Percentiles rank a stretch among this genome's conserved stretches.
These are phyloP conservation scores for Silurus meridionalis DNA, from an alignment of 2,113 vertebrate species.

Conservation along the genomic window DNA sequence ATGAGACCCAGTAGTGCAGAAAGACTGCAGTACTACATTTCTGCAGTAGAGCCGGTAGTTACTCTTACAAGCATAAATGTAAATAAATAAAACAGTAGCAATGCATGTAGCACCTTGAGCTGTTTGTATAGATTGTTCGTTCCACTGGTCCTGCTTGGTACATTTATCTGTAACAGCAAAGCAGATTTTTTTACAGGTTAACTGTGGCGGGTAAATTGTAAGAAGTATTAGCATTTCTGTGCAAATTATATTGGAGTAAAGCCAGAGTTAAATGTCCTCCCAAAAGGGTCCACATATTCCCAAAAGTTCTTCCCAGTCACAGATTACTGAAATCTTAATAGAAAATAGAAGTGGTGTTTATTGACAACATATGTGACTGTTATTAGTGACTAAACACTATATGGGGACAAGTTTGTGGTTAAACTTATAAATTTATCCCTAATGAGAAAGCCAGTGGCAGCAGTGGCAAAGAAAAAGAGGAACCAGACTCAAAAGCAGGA, in stretches of 20 bases:
- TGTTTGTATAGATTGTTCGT: not conserved
- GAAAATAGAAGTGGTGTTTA: not conserved
- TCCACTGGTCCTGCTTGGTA: not conserved
- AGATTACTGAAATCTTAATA: not conserved
- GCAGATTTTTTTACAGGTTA: not conserved
- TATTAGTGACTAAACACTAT: not conserved
- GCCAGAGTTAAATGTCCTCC: not conserved
- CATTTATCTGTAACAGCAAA: not conserved
- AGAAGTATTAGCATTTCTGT: not conserved
- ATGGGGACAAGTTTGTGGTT: too few species aligned
- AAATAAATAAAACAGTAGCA: not conserved
- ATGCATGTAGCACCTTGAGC: not conserved
- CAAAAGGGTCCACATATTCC: too few species aligned
- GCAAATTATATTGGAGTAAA: not conserved
- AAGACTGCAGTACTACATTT: not conserved
- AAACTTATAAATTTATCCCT: too few species aligned
- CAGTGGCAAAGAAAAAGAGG: too few species aligned
- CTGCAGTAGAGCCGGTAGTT: not conserved
- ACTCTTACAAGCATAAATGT: not conserved
- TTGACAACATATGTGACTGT: not conserved
- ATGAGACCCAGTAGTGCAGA: not conserved
- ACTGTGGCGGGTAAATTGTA: not conserved
- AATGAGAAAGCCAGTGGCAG: too few species aligned
- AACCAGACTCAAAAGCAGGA: not conserved
- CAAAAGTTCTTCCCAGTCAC: not conserved